Evolutionary conservation across 92 coral and sea anemone species (phyloP), one percentile per base, ranked within the genome.

Genomic region (Pocillopora grandis): DNA sequence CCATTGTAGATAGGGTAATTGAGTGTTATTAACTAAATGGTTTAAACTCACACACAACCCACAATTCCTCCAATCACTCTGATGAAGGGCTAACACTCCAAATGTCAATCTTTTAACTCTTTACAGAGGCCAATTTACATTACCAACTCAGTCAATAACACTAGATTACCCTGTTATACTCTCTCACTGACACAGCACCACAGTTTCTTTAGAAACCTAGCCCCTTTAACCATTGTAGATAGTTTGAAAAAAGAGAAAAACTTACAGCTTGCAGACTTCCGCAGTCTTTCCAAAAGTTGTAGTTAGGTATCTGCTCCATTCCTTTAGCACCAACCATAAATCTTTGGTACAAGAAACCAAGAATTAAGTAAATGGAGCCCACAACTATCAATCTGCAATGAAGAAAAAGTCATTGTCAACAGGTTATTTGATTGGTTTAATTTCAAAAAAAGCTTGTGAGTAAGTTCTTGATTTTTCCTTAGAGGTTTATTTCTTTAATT

Each of bases 241-340:
- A 27, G 31, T 27, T 27, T 27, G 8, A 42, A 42, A 42, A 42
- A 42, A 42, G 4, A 42, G 52, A 42, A 79, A 10, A 37, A 87
- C 98, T 88, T 91, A 95, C 98, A 55, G 98, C 98, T 76, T 95
- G 98, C 68, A 95, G 71, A 59, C 89, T 90, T 23, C 98, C 98
- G 84, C 92, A 95, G 74, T 89, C 92, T 70, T 84, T 91, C 98
- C 98, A 95, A 79, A 95, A 83, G 72, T 89, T 89, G 70, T 93
- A 95, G 87, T 95, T 93, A 16, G 98, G 98, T 19, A 95, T 90
- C 80, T 96, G 98, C 62, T 96, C 98, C 66, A 92, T 73, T n/a
- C 98, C 98, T 73, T 96, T 96, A 8, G 98, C 98, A 12, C 96
- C 96, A 35, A 90, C 98, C 62, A 96, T 78, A 67, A 81, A 96